A percentile compares a stretch with the other conserved stretches of the same genome.
Conservation (phyloP, 2,888 invertebrate species). For the Chrysina gloriosa region DNA sequence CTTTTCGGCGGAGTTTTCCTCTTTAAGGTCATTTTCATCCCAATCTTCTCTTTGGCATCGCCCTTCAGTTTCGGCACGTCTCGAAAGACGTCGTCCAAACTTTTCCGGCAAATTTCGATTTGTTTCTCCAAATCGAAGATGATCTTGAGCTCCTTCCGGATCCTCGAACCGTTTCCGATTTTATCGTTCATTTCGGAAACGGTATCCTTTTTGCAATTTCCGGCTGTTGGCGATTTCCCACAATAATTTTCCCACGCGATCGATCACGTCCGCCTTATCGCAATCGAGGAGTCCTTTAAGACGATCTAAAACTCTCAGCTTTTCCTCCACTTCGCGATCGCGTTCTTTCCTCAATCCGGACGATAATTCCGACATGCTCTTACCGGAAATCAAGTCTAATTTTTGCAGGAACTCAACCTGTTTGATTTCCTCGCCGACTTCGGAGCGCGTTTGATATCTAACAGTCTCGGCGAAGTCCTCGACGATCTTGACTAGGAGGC, state of each 20-base stretch:
- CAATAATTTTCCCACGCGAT: constrained; percentile 59
- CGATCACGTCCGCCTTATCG: constrained; percentile 59
- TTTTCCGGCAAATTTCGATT: constrained; percentile 52
- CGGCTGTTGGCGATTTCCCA: constrained; percentile 63
- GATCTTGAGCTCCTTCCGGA: constrained; percentile 64
- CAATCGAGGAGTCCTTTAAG: constrained; percentile 66
- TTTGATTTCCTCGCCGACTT: constrained; percentile 67
- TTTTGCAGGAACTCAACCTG: constrained; percentile 64
- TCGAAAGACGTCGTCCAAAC: neutral
- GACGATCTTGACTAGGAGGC: constrained; percentile 56
- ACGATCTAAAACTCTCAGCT: constrained; percentile 55
- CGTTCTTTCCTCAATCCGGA: constrained; percentile 66
- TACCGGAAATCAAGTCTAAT: constrained; percentile 70
- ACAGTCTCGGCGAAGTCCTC: constrained; percentile 58
- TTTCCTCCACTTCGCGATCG: constrained; percentile 61
- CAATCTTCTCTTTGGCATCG: neutral
- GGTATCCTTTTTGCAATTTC: constrained; percentile 61
- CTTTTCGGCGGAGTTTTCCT: too few species aligned
- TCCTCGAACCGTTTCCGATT: constrained; percentile 52
- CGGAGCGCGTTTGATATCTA: constrained; percentile 65
- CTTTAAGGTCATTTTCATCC: neutral
- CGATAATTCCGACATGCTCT: constrained; percentile 69
- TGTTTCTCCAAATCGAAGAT: constrained; percentile 59
- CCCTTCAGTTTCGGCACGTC: neutral
- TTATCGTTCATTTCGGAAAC: constrained; percentile 60